These are phyloP conservation scores for Margarornis squamiger DNA, from an alignment of 2,797 vertebrate genomes.

Conservation along the genomic window DNA sequence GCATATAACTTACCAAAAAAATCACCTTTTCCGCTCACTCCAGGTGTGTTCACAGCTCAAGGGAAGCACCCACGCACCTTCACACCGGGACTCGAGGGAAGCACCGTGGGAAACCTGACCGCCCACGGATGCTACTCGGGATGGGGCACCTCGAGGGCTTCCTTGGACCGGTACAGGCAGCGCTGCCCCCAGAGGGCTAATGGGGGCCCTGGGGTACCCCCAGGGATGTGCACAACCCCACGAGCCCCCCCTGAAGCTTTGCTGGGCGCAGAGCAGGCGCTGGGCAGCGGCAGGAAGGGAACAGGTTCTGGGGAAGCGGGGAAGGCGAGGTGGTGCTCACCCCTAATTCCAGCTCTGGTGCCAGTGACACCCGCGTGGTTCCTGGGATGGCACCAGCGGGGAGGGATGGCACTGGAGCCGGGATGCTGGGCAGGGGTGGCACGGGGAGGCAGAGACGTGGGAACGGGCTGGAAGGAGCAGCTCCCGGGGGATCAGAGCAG, in stretches of 20 bases:
- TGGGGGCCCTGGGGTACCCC: neutral
- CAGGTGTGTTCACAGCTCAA: neutral
- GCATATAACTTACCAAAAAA: neutral
- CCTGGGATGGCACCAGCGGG: neutral
- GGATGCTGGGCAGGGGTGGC: neutral
- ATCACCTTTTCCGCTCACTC: rapidly evolving
- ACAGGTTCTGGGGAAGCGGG: neutral
- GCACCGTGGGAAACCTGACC: conserved; percentile 41
- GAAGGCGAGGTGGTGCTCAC: rapidly evolving
- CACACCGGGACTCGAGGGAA: conserved; percentile 33
- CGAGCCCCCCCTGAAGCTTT: neutral
- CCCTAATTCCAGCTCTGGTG: neutral
- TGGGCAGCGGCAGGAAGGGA: neutral
- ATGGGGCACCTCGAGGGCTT: neutral
- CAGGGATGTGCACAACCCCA: neutral
- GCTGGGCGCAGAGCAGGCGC: rapidly evolving
- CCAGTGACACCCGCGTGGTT: rapidly evolving
- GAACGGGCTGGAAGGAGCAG: neutral
- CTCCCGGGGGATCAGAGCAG: neutral
- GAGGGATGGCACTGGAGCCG: neutral
- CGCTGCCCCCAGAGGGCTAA: rapidly evolving
- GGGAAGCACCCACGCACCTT: neutral
- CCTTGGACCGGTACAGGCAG: conserved; percentile 1
- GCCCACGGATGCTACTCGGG: neutral
- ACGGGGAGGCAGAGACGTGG: rapidly evolving